phyloP scores from a whole-genome alignment of 2,113 vertebrate genomes.

The Xiphophorus maculatus region DNA sequence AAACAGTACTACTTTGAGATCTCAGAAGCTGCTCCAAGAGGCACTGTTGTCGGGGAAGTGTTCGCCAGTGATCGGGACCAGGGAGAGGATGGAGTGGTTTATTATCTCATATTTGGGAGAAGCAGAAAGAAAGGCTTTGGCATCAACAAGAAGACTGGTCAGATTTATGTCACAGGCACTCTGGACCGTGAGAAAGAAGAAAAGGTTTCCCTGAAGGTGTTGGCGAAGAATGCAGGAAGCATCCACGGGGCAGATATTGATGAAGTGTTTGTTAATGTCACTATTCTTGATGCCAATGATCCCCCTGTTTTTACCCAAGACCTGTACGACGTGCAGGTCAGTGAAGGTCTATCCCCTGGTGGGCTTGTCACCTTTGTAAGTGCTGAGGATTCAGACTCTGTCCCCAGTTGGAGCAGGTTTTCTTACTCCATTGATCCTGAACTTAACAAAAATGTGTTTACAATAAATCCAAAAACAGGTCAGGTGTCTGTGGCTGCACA shows the following conservation, averaged over 20 bases:
- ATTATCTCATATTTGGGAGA: conserved; percentile 93
- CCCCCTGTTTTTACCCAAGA: conserved; percentile 90
- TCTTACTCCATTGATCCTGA: conserved; percentile 90
- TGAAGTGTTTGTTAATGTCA: conserved; percentile 94
- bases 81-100: conserved; percentile 91
- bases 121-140: conserved; percentile 93
- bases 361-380: conserved; percentile 94
- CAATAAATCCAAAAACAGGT: conserved; percentile 92
- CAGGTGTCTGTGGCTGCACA: conserved; percentile 92
- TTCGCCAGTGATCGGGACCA: conserved; percentile 98
- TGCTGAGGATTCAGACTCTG: conserved; percentile 95
- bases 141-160: conserved; percentile 88
- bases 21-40: conserved; percentile 91
- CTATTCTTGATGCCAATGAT: conserved; percentile 94
- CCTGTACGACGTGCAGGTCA: conserved; percentile 88
- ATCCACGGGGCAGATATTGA: conserved; percentile 95
- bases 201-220: conserved; percentile 88
- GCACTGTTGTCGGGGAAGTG: conserved; percentile 92
- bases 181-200: conserved; percentile 97
- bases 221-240: conserved; percentile 94
- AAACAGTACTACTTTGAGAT: conserved; percentile 97
- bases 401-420: conserved; percentile 97
- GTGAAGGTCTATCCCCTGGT: conserved; percentile 89
- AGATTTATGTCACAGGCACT: conserved; percentile 90
- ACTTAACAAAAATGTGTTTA: conserved; percentile 87